Evolutionary conservation across 2,113 vertebrate species (phyloP).

Genomic region (Gallinago media): DNA sequence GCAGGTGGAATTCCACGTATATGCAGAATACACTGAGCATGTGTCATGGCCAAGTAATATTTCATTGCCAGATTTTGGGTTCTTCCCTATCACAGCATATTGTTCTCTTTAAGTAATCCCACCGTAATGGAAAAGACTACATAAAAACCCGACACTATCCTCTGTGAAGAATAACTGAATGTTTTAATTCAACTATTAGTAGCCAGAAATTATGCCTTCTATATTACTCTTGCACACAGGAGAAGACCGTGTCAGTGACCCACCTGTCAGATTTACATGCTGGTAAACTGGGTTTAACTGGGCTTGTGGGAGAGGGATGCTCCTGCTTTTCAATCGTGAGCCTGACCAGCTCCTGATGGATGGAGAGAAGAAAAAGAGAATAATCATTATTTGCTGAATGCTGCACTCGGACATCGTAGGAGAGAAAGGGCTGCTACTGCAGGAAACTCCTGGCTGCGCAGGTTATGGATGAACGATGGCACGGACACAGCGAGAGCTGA

Average conservation of each 20-base stretch:
- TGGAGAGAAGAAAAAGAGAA: background rate
- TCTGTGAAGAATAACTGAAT: background rate
- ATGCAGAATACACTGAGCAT: background rate
- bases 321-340: conserved; percentile 96
- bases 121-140: background rate
- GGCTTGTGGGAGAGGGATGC: conserved; percentile 91
- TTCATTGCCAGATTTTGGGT: background rate
- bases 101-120: background rate
- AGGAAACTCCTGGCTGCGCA: background rate
- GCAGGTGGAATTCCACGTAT: background rate
- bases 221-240: background rate
- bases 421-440: background rate
- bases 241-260: conserved; percentile 31
- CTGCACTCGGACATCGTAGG: background rate
- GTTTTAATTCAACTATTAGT: background rate
- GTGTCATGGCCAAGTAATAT: background rate
- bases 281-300: conserved; percentile 88
- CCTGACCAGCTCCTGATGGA: conserved; percentile 91
- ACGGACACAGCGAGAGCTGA: background rate
- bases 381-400: background rate
- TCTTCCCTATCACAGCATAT: background rate
- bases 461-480: background rate
- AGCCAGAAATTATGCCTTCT: background rate
- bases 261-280: conserved; percentile 86
- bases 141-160: background rate